Base-by-base conservation (phyloP, 2,888 invertebrate genomes). In the Philereme transversata region DNA sequence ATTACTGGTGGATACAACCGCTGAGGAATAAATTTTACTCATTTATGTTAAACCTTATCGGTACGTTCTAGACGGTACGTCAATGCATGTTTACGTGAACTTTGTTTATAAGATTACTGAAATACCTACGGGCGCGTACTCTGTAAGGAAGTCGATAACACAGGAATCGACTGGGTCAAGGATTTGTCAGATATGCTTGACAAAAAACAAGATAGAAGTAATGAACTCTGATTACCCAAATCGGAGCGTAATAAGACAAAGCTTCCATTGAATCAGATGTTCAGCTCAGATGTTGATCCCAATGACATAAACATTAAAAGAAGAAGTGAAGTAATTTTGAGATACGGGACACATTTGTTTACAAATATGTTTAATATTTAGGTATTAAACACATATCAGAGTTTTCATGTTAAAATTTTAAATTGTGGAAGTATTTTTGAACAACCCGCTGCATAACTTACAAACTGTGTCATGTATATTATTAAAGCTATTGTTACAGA, bases 401-500 rank as follows among this genome's bases (percentile, higher is more conserved):
- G 7, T 41, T 41, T 51, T 52, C 0, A 47, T 51, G 51, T 47
- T 51, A 41, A 51, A 47, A 52, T 46, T 46, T 48, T 34, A 40
- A 2, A 57, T 53, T 53, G 46, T 50, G 11, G 38, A 50, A 44
- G 43, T 50, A 22, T 48, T 40, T 34, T 51, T 57, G 46, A 49
- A 60, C 56, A 59, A 57, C 57, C 57, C 58, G 61, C 55, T 64
- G 62, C 67, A 74, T 75, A 68, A 65, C 68, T 70, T 67, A 56
- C 48, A 50, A 78, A 81, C 72, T 80, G 76, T 83, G 78, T 86
- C 84, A 84, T 74, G 76, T 76, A 76, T 86, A 86, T 83, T 82
- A 80, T 83, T 84, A 84, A 75, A 75, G 54, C 55, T 67, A 75
- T 77, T 80, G 77, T 82, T 76, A 69, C 63, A 55, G 65, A 65